Evolutionary conservation across 2,113 vertebrate genomes (phyloP).

Genomic region (Pardalotus punctatus): DNA sequence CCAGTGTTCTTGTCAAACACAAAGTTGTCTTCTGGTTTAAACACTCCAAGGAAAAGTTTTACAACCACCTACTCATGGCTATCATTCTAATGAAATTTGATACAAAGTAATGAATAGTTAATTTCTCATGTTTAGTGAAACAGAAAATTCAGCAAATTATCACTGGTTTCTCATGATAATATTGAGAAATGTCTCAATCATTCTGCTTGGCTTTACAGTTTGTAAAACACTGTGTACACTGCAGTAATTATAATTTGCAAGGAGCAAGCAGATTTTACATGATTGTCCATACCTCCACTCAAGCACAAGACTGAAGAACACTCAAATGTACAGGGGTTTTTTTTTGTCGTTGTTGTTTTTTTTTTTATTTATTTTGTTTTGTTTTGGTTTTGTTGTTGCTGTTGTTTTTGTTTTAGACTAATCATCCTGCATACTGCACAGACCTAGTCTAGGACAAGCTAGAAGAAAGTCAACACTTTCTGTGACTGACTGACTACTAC

Average conservation of each 20-base stretch:
- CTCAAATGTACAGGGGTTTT: rapidly evolving
- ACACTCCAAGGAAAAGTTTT: neutral
- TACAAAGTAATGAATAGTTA: neutral
- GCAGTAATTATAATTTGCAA: neutral
- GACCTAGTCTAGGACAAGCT: neutral
- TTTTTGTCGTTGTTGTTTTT: no score
- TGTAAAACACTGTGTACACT: neutral
- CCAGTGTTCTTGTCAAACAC: neutral
- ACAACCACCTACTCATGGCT: neutral
- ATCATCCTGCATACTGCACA: neutral
- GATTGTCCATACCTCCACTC: neutral
- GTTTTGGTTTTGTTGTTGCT: no score
- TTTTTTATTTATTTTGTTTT: no score
- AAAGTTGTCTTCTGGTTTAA: neutral
- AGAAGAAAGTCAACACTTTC: neutral
- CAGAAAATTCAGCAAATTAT: neutral
- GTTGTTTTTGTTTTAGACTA: neutral
- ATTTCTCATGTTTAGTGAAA: neutral
- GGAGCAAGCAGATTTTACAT: neutral
- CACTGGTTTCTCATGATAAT: neutral
- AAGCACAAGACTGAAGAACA: neutral
- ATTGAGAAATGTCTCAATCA: neutral
- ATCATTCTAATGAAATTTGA: neutral
- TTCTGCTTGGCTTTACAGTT: neutral
- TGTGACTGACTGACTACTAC: neutral